Evolutionary conservation across 2,888 invertebrate species (phyloP).

Genomic region (Portevinia maculata): DNA sequence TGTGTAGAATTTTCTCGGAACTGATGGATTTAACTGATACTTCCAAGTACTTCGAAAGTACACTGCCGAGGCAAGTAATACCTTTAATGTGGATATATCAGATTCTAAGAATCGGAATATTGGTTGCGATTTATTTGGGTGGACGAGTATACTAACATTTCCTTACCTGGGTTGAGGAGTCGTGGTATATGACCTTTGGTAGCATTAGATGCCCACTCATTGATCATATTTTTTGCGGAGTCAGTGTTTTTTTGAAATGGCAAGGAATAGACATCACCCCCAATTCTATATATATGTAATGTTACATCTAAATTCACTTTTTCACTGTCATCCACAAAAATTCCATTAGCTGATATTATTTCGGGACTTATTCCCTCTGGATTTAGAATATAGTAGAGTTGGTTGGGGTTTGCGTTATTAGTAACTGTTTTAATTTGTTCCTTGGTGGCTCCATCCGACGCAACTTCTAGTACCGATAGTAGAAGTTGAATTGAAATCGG

Average conservation of each 20-base stretch:
- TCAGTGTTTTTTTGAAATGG: slow-evolving; percentile 77
- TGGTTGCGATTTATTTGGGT: background rate
- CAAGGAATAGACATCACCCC: slow-evolving; percentile 22
- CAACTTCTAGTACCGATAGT: slow-evolving; percentile 69
- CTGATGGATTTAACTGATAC: slow-evolving; percentile 59
- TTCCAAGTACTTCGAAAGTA: slow-evolving; percentile 77
- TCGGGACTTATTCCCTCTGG: slow-evolving; percentile 31
- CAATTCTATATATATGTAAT: slow-evolving; percentile 2
- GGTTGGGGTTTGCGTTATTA: slow-evolving; percentile 22
- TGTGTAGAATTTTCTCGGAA: slow-evolving; percentile 85
- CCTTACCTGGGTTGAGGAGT: slow-evolving; percentile 84
- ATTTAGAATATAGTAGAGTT: slow-evolving; percentile 44
- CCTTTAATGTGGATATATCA: slow-evolving; percentile 45
- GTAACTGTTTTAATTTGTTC: slow-evolving; percentile 61
- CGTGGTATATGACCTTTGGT: slow-evolving; percentile 85
- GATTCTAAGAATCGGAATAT: slow-evolving; percentile 37
- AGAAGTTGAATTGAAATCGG: slow-evolving; percentile 74
- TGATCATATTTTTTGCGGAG: slow-evolving; percentile 83
- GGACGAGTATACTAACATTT: background rate
- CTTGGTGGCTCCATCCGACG: slow-evolving; percentile 67
- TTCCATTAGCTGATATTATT: slow-evolving; percentile 73
- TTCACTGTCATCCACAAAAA: slow-evolving; percentile 70
- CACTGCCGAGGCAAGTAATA: slow-evolving; percentile 75
- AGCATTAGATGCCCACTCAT: slow-evolving; percentile 85
- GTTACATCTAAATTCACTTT: slow-evolving; percentile 43